Conservation (phyloP, 2,797 vertebrate genomes). For the Urosaurus nigricauda region DNA sequence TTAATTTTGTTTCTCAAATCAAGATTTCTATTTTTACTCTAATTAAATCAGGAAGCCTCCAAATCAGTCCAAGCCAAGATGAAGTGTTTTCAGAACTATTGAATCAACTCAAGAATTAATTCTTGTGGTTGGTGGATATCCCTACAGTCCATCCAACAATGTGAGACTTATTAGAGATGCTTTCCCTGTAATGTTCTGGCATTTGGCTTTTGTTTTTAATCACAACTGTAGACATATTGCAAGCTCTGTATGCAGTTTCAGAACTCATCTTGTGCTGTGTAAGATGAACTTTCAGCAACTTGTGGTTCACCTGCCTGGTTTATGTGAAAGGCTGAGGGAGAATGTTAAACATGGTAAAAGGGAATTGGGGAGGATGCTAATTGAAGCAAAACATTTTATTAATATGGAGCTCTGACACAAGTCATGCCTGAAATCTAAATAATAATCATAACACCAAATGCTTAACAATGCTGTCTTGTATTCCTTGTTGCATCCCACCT, state of each 20-base stretch:
- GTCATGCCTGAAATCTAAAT: constrained; percentile 76
- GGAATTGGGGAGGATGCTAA: constrained; percentile 74
- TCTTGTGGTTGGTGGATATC: too few relatives aligned
- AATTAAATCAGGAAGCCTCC: neutral
- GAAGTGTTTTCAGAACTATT: neutral
- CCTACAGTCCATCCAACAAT: neutral
- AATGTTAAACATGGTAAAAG: constrained; percentile 77
- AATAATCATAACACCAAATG: constrained; percentile 67
- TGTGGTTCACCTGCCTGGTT: constrained; percentile 70
- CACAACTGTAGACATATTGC: constrained; percentile 20
- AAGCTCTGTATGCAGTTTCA: neutral
- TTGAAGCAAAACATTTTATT: constrained; percentile 74
- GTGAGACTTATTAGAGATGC: neutral
- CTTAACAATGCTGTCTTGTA: constrained; percentile 45
- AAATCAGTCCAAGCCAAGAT: neutral
- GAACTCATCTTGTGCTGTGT: constrained; percentile 36
- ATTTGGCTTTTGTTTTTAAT: constrained; percentile 22
- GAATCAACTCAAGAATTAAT: too few relatives aligned
- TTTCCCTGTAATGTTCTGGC: neutral
- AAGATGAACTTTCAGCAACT: constrained; percentile 38
- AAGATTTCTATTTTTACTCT: neutral
- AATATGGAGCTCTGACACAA: constrained; percentile 65
- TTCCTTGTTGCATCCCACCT: constrained; percentile 52
- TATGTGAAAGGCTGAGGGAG: constrained; percentile 72
- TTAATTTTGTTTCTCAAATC: too few relatives aligned